Conservation (phyloP, 35 echinoderm and acorn worm species). For the Eucidaris tribuloides region DNA sequence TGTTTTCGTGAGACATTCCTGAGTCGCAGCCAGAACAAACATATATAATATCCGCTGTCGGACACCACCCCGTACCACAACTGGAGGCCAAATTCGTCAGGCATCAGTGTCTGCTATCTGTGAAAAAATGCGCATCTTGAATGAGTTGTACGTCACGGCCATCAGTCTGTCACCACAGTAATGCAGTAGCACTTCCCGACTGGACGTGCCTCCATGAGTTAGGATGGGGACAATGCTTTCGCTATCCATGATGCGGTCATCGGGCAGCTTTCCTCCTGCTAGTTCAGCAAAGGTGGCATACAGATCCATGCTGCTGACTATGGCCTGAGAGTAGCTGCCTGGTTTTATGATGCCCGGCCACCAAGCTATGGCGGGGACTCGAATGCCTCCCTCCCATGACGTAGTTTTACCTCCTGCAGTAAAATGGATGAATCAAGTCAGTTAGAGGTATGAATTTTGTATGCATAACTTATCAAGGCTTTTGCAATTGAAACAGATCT, state of each 20-base stretch:
- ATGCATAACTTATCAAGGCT: too few relatives aligned
- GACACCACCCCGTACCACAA: not conserved
- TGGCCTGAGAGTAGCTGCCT: slow-evolving; percentile 23
- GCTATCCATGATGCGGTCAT: slow-evolving; percentile 70
- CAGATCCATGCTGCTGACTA: slow-evolving; percentile 86
- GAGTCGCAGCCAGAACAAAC: not conserved
- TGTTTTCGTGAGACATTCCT: slow-evolving; percentile 45
- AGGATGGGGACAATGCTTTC: slow-evolving; percentile 57
- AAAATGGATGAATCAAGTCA: too few relatives aligned
- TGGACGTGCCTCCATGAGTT: not conserved
- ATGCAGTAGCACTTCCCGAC: slow-evolving; percentile 43
- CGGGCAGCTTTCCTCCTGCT: slow-evolving; percentile 36
- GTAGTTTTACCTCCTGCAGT: slow-evolving; percentile 74
- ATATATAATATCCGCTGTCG: not conserved
- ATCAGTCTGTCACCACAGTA: slow-evolving; percentile 75
- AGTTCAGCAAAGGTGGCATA: slow-evolving; percentile 67
- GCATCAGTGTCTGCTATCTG: not conserved
- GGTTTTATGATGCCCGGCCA: slow-evolving; percentile 75
- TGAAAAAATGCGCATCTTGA: slow-evolving; percentile 42
- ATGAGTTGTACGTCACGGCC: slow-evolving; percentile 58
- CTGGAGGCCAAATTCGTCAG: not conserved
- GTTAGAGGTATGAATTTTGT: too few relatives aligned
- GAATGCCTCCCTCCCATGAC: slow-evolving; percentile 86
- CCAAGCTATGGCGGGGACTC: slow-evolving; percentile 87
- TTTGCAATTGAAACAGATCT: too few relatives aligned